Percentiles rank a stretch among this genome's conserved stretches.
These are phyloP conservation scores for Leucophenga montana DNA, from an alignment of 2,888 invertebrate genomes.

Conservation along the genomic window DNA sequence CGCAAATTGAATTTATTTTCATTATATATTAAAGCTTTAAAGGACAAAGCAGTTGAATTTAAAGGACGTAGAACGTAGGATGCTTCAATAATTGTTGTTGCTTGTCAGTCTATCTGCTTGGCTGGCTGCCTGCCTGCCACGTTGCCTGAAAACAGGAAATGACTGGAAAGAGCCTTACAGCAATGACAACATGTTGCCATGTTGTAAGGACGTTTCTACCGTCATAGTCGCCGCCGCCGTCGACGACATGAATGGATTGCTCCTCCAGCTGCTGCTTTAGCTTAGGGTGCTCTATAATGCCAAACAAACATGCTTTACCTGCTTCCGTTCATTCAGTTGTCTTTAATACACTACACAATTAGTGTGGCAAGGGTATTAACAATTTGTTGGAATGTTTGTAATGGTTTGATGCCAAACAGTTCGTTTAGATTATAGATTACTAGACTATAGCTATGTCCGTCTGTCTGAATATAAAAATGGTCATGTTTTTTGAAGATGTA, in stretches of 20 bases:
- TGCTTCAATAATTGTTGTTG: background rate
- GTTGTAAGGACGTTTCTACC: background rate
- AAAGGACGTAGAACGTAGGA: background rate
- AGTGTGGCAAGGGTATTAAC: too few relatives aligned
- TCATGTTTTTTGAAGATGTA: too few relatives aligned
- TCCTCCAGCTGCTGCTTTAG: background rate
- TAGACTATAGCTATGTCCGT: too few relatives aligned
- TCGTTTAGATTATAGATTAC: too few relatives aligned
- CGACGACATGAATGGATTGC: background rate
- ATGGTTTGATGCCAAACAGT: too few relatives aligned
- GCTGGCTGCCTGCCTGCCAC: background rate
- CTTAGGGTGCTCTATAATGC: background rate
- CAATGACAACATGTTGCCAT: slow-evolving; percentile 17
- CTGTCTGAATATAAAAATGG: too few relatives aligned
- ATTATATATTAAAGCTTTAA: background rate
- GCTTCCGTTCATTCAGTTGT: background rate
- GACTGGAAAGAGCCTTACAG: background rate
- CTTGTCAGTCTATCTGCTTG: background rate
- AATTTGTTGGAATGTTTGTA: too few relatives aligned
- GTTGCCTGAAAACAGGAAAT: background rate
- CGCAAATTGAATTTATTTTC: background rate
- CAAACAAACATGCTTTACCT: slow-evolving; percentile 3
- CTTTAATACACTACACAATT: background rate
- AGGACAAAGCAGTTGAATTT: background rate
- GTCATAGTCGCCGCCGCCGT: background rate